Evolutionary conservation across 2,113 vertebrate genomes (phyloP).

Genomic region (Grammomys dolichurus): DNA sequence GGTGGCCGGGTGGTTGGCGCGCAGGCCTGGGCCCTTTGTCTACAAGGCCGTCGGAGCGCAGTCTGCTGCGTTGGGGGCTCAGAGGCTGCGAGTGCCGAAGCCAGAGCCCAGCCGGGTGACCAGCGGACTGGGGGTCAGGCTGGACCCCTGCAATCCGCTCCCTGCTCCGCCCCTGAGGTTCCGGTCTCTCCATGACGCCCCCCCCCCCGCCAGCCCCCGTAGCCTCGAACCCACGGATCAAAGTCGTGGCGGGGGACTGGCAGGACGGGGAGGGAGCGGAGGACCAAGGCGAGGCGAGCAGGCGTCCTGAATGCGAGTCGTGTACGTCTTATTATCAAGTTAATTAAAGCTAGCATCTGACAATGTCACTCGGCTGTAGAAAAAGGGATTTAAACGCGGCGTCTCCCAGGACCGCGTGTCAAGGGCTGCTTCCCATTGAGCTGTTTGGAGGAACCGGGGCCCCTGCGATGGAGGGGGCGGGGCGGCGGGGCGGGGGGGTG

Average conservation of each 20-base stretch:
- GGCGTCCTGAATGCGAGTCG: constrained; percentile 93
- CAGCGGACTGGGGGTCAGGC: neutral
- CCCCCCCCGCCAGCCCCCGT: neutral
- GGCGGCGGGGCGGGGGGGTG: constrained; percentile 40
- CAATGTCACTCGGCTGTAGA: constrained; percentile 99
- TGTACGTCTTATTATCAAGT: constrained; percentile 99
- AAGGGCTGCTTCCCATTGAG: constrained; percentile 96
- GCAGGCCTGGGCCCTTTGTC: neutral
- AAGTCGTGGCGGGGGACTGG: neutral
- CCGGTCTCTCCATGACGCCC: neutral
- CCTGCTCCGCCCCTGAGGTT: neutral
- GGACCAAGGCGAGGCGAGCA: constrained; percentile 92
- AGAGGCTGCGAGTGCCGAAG: neutral
- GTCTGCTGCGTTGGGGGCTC: neutral
- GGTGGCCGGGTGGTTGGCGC: neutral
- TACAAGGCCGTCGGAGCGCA: neutral
- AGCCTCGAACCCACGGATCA: constrained; percentile 59
- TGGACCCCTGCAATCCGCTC: neutral
- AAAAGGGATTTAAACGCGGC: constrained; percentile 99
- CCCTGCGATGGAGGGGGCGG: constrained; percentile 86
- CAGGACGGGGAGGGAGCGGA: neutral
- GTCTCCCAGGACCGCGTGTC: constrained; percentile 98
- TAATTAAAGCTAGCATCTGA: constrained; percentile 99
- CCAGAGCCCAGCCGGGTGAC: neutral
- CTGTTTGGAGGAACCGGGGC: constrained; percentile 88